A percentile compares a stretch with the other conserved stretches of the same genome.
These are phyloP conservation scores for Odontothrips loti DNA, from an alignment of 2,888 invertebrate genomes.

Conservation along the genomic window DNA sequence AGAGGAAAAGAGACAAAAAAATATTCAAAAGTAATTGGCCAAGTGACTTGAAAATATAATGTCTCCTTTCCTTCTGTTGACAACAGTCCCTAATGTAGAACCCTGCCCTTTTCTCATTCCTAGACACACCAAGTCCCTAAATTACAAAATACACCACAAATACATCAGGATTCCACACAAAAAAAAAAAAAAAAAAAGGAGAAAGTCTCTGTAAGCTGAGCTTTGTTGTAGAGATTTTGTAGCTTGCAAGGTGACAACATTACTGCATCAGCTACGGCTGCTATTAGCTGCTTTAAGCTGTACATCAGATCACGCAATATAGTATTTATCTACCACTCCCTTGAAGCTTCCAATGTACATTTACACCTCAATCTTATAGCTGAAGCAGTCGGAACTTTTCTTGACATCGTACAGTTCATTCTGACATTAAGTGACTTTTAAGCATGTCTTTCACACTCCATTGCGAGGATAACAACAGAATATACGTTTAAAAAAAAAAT, in stretches of 20 bases:
- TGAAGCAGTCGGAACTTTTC: neutral
- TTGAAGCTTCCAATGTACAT: conserved; percentile 10
- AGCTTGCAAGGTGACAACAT: conserved; percentile 22
- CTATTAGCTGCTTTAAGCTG: conserved; percentile 27
- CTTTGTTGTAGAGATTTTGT: neutral
- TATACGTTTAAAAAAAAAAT: conserved; percentile 18
- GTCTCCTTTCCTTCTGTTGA: too few relatives aligned
- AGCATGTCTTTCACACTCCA: conserved; percentile 14
- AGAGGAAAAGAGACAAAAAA: neutral
- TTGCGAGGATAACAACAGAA: neutral
- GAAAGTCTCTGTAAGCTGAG: conserved; percentile 24
- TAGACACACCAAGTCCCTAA: neutral
- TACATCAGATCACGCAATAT: conserved; percentile 17
- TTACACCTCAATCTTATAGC: conserved; percentile 1
- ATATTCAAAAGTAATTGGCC: neutral
- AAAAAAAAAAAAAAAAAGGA: conserved; percentile 29
- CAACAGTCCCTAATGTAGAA: too few relatives aligned
- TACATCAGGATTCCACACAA: conserved; percentile 1
- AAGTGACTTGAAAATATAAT: too few relatives aligned
- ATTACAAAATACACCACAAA: neutral
- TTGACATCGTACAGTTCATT: neutral
- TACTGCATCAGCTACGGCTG: conserved; percentile 10
- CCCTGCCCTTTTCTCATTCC: neutral
- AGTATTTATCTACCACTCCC: conserved; percentile 14
- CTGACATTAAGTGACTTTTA: neutral